Evolutionary conservation across 2,113 vertebrate species (phyloP).

Genomic region (Nesoenas mayeri): DNA sequence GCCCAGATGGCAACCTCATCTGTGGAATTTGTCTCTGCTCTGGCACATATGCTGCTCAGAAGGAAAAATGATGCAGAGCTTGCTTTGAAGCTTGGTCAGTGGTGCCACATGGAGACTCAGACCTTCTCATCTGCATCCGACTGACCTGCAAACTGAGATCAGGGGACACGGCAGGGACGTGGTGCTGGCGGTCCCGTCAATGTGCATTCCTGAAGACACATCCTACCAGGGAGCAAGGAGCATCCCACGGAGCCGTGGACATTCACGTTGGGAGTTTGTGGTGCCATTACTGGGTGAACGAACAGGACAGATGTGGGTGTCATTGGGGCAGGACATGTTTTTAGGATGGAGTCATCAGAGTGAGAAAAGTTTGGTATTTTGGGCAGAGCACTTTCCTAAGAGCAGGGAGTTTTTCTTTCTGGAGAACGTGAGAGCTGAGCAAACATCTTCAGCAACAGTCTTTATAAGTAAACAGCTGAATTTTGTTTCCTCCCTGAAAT

Average conservation of each 20-base stretch:
- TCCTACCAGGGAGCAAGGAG: not conserved
- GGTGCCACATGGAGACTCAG: constrained; percentile 16
- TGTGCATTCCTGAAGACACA: accelerated
- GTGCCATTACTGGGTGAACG: accelerated
- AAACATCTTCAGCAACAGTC: not conserved
- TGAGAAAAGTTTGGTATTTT: not conserved
- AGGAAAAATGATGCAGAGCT: not conserved
- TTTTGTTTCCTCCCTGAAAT: not conserved
- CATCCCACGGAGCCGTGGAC: not conserved
- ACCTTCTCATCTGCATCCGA: constrained; percentile 4
- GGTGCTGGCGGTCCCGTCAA: not conserved
- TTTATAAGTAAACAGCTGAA: not conserved
- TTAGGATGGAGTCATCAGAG: not conserved
- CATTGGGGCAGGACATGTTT: accelerated
- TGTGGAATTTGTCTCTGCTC: not conserved
- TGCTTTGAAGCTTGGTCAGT: not conserved
- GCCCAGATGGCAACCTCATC: not conserved
- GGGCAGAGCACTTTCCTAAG: not conserved
- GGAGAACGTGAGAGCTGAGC: not conserved
- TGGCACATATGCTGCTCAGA: constrained; percentile 25
- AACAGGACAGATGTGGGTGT: not conserved
- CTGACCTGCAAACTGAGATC: accelerated
- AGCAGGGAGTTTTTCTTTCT: not conserved
- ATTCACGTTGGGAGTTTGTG: accelerated
- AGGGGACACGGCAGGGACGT: not conserved